Conservation (phyloP, 2,888 invertebrate genomes). For the Melipona bicolor region DNA sequence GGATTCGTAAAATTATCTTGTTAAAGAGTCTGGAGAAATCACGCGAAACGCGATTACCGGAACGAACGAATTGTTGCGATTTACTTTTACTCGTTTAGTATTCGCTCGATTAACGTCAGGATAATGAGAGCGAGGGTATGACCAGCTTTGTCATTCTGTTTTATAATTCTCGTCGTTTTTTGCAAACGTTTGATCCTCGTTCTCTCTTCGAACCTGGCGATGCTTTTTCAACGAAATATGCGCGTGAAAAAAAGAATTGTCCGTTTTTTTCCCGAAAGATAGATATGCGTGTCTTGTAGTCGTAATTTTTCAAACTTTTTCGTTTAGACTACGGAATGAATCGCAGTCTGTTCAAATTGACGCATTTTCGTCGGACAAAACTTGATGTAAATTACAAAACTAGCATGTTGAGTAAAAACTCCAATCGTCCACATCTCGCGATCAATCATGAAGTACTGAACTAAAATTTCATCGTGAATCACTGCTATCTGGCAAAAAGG, state of each 20-base stretch:
- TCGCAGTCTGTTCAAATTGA: background rate
- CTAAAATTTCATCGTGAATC: too few relatives aligned
- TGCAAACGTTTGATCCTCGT: background rate
- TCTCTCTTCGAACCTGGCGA: background rate
- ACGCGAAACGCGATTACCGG: constrained; percentile 6
- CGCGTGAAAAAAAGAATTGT: background rate
- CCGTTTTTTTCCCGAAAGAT: too few relatives aligned
- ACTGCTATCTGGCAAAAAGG: too few relatives aligned
- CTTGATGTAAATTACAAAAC: too few relatives aligned
- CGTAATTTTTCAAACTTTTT: background rate
- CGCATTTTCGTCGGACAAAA: too few relatives aligned
- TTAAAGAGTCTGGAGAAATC: constrained; percentile 12
- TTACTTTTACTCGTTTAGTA: constrained; percentile 30
- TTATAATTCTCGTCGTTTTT: background rate
- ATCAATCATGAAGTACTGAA: too few relatives aligned
- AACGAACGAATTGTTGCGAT: constrained; percentile 12
- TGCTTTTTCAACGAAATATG: background rate
- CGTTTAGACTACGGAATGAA: background rate
- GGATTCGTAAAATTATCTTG: constrained; percentile 26
- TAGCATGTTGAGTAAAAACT: too few relatives aligned
- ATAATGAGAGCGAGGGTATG: background rate
- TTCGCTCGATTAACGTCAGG: constrained; percentile 12
- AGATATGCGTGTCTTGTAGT: background rate
- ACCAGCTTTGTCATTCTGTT: background rate
- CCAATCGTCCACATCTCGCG: too few relatives aligned